phyloP scores from a whole-genome alignment of 1,140 invertebrate species.

The Scaptodrosophila lebanonensis region DNA sequence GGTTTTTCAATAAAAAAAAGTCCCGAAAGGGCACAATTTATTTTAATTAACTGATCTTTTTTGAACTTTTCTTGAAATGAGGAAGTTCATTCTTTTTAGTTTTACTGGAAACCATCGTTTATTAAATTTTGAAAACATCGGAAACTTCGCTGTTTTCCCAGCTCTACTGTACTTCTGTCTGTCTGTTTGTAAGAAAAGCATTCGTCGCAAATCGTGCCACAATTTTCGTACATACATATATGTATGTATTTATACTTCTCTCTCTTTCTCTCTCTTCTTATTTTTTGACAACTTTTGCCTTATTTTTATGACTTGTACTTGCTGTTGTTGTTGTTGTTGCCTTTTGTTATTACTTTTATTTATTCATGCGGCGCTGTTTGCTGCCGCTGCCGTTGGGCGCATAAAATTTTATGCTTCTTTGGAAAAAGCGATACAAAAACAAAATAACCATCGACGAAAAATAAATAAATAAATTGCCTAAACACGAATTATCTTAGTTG shows the following conservation, averaged over 20 bases:
- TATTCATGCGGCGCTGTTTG: constrained; percentile 35
- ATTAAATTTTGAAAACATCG: no score
- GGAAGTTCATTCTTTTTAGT: no score
- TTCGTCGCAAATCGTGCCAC: background rate
- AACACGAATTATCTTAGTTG: constrained; percentile 23
- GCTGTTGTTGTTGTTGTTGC: constrained; percentile 15
- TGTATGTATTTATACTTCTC: constrained; percentile 7
- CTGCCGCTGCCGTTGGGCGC: constrained; percentile 42
- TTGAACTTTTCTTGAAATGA: no score
- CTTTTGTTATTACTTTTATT: constrained; percentile 40
- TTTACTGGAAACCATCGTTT: no score
- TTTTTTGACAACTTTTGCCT: constrained; percentile 43
- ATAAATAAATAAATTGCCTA: constrained; percentile 57
- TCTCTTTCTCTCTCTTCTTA: constrained; percentile 16
- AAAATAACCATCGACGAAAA: constrained; percentile 30
- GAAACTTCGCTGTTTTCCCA: no score
- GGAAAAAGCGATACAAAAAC: constrained; percentile 24
- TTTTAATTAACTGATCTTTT: no score
- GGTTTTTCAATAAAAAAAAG: no score
- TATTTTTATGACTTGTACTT: constrained; percentile 20
- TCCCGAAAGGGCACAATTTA: no score
- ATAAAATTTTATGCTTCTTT: constrained; percentile 63
- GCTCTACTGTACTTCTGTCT: no score
- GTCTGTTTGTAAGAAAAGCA: no score
- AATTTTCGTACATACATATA: no score